Evolutionary conservation across 2,113 vertebrate genomes (phyloP).

Genomic region (Nanger granti): DNA sequence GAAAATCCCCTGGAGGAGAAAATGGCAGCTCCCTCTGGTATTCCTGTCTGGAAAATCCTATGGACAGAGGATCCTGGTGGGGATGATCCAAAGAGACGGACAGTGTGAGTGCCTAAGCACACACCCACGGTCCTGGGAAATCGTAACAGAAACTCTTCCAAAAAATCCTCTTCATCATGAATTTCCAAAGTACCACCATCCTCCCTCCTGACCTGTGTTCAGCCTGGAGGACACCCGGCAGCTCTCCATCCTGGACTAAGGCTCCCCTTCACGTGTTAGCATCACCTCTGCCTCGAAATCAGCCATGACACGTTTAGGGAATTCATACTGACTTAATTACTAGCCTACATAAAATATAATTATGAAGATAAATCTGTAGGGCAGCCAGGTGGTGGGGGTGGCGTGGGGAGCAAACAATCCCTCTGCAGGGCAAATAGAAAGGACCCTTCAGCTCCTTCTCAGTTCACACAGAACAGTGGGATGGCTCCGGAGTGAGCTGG

Average conservation of each 20-base stretch:
- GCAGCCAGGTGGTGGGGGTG: not conserved
- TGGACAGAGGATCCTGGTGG: not conserved
- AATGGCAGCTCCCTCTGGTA: not conserved
- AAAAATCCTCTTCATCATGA: not conserved
- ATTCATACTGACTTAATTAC: not conserved
- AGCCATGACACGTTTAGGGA: not conserved
- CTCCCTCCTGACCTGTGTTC: fast-evolving
- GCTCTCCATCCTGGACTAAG: not conserved
- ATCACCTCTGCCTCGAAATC: not conserved
- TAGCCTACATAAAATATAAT: not conserved
- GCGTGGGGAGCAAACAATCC: not conserved
- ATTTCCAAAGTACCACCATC: fast-evolving
- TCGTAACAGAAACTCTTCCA: fast-evolving
- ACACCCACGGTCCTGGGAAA: not conserved
- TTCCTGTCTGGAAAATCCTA: not conserved
- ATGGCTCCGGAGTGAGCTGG: fast-evolving
- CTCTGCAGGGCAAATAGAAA: not conserved
- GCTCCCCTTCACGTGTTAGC: not conserved
- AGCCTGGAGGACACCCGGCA: not conserved
- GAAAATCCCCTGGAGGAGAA: not conserved
- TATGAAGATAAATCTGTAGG: not conserved
- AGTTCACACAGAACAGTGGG: not conserved
- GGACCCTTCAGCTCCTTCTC: not conserved
- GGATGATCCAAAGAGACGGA: not conserved
- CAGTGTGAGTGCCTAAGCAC: not conserved